phyloP scores from a whole-genome alignment of 1,140 invertebrate genomes.

The Diorhabda sublineata region DNA sequence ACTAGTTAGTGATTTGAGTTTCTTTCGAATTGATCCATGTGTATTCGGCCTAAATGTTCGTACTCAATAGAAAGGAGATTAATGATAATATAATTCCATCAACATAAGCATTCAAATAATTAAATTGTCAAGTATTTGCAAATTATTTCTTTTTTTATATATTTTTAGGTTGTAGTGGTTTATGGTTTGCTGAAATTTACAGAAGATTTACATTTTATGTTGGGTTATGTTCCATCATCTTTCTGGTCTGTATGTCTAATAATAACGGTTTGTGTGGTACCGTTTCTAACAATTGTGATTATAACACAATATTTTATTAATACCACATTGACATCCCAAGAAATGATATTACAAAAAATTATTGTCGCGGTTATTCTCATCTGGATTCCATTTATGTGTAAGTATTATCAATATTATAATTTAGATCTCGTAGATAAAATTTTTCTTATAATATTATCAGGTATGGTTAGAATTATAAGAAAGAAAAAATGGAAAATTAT shows the following conservation, averaged over 20 bases:
- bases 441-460: background rate
- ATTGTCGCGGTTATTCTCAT: background rate
- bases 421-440: background rate
- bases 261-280: background rate
- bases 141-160: too few relatives aligned
- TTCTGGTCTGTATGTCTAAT: background rate
- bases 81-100: too few relatives aligned
- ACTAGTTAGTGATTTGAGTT: too few relatives aligned
- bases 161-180: background rate
- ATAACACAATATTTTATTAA: background rate
- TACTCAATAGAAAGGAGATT: too few relatives aligned
- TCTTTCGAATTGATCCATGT: too few relatives aligned
- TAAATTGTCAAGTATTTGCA: too few relatives aligned
- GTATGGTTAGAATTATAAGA: slow-evolving; percentile 12
- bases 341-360: slow-evolving; percentile 7
- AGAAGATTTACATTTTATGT: slow-evolving; percentile 12
- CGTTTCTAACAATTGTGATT: background rate
- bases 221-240: slow-evolving; percentile 2
- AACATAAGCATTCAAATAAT: too few relatives aligned
- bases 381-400: slow-evolving; percentile 10
- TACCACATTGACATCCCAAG: background rate
- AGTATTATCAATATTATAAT: background rate
- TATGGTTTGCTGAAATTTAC: background rate
- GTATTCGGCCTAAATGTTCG: too few relatives aligned
- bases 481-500: slow-evolving; percentile 8